Evolutionary conservation across 1,140 invertebrate genomes (phyloP).

Genomic region (Aphis craccivora): DNA sequence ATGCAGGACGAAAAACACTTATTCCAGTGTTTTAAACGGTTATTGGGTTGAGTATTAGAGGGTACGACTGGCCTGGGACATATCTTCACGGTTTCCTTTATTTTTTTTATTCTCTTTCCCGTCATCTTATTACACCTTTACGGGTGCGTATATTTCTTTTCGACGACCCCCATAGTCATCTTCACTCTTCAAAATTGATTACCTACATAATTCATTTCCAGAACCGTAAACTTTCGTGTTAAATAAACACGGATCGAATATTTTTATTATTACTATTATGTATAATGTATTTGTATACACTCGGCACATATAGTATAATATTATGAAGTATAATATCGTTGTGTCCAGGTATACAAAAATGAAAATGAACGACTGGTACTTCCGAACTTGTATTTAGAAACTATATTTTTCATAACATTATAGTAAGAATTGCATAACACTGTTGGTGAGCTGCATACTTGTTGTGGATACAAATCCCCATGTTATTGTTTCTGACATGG

Average conservation of each 20-base stretch:
- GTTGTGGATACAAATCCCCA: background rate
- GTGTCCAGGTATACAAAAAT: too few relatives aligned
- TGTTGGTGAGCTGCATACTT: background rate
- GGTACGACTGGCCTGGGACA: constrained; percentile 38
- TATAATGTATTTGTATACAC: background rate
- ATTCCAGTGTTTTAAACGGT: constrained; percentile 50
- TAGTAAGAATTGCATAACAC: too few relatives aligned
- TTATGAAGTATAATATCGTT: too few relatives aligned
- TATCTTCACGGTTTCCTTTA: constrained; percentile 41
- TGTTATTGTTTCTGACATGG: background rate
- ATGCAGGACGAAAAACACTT: constrained; percentile 41
- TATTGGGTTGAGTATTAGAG: constrained; percentile 49
- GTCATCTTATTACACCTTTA: background rate
- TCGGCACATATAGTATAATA: background rate
- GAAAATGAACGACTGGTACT: too few relatives aligned
- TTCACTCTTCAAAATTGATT: constrained; percentile 10
- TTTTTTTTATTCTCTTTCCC: background rate
- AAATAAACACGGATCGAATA: background rate
- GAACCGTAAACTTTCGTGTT: background rate
- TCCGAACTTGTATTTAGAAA: too few relatives aligned
- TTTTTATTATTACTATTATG: background rate
- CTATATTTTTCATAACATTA: too few relatives aligned
- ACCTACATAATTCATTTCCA: background rate
- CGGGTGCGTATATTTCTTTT: background rate
- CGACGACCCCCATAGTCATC: constrained; percentile 3